Conservation (phyloP, 1,140 invertebrate species). For the Orius insidiosus region DNA sequence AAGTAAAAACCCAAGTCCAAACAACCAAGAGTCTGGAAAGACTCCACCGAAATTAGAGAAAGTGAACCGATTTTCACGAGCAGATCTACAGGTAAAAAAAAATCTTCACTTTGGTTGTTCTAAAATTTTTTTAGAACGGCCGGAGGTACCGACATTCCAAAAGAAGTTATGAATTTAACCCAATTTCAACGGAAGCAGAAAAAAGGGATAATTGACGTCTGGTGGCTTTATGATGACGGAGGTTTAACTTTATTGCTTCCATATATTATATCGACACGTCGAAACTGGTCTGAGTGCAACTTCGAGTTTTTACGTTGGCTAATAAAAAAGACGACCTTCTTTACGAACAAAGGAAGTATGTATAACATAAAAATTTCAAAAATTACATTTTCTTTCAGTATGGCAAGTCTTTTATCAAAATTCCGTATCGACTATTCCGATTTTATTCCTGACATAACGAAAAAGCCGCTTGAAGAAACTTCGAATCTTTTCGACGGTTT, state of each 20-base stretch:
- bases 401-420: conserved; percentile 87
- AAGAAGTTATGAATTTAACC: conserved; percentile 45
- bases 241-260: conserved; percentile 65
- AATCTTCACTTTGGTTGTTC: background rate
- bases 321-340: conserved; percentile 85
- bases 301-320: conserved; percentile 85
- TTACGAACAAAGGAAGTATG: conserved; percentile 76
- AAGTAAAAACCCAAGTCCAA: conserved; percentile 30
- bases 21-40: conserved; percentile 17
- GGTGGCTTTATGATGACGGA: conserved; percentile 96
- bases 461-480: conserved; percentile 47
- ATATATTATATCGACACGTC: conserved; percentile 76
- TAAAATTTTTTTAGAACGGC: conserved; percentile 6
- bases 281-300: conserved; percentile 64
- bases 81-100: conserved; percentile 18
- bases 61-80: conserved; percentile 21
- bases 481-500: conserved; percentile 66
- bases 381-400: conserved; percentile 35
- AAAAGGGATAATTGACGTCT: conserved; percentile 83
- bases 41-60: conserved; percentile 23
- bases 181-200: conserved; percentile 58
- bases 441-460: conserved; percentile 70
- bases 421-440: conserved; percentile 94
- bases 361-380: background rate
- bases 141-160: conserved; percentile 20